phyloP scores from a whole-genome alignment of 2,797 vertebrate genomes.

The Anabas testudineus region DNA sequence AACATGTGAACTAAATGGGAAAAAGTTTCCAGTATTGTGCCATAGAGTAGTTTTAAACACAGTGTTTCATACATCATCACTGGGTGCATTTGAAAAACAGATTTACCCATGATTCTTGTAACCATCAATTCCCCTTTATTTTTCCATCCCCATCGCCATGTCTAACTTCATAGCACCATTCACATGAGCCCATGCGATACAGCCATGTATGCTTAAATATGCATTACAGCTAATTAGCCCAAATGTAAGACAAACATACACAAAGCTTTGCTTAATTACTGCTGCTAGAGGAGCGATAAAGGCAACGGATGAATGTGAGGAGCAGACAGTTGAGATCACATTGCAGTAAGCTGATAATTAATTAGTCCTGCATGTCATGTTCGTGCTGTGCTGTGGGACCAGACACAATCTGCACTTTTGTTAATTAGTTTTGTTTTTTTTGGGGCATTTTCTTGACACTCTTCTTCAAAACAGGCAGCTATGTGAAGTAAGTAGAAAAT shows the following conservation, averaged over 20 bases:
- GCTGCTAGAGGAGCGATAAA: conserved; percentile 8
- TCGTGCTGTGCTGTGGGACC: conserved; percentile 26
- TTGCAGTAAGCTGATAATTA: conserved; percentile 54
- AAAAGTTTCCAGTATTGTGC: not conserved
- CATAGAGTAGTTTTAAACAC: not conserved
- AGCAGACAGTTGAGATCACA: conserved; percentile 22
- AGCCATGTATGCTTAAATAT: not conserved
- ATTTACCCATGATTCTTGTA: not conserved
- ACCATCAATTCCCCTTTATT: not conserved
- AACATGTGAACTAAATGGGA: not conserved
- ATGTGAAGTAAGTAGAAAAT: not conserved
- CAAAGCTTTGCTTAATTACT: not conserved
- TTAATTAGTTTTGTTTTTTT: conserved; percentile 45
- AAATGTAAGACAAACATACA: conserved; percentile 8
- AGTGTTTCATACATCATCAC: too few relatives aligned
- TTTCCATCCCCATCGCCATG: not conserved
- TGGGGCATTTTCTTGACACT: conserved; percentile 21
- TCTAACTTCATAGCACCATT: conserved; percentile 18
- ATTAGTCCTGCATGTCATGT: conserved; percentile 44
- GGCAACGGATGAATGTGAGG: conserved; percentile 18
- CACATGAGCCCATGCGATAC: not conserved
- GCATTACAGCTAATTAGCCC: conserved; percentile 6
- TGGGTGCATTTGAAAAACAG: too few relatives aligned
- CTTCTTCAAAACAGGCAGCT: conserved; percentile 1
- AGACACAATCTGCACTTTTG: conserved; percentile 13